Percentiles rank a stretch among this genome's conserved stretches.
These are phyloP conservation scores for Pocillopora damicornis DNA, from an alignment of 64 coral and sea anemone species.

Conservation along the genomic window DNA sequence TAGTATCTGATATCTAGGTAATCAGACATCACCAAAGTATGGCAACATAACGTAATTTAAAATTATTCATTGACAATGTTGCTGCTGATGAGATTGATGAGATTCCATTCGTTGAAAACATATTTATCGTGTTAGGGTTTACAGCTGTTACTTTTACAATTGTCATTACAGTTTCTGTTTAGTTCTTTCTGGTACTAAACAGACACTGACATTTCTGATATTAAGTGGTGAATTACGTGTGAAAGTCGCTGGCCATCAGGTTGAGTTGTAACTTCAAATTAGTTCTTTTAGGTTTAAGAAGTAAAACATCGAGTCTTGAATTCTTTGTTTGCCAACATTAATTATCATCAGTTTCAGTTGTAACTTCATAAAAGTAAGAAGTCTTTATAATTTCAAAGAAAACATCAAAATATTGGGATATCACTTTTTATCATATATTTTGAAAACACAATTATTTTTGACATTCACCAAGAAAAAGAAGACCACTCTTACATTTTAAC, in stretches of 20 bases:
- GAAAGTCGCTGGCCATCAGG: slow-evolving; percentile 4
- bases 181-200: not conserved
- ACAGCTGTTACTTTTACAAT: not conserved
- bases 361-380: slow-evolving; percentile 18
- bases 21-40: slow-evolving; percentile 12
- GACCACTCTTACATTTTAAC: slow-evolving; percentile 1
- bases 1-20: slow-evolving; percentile 19
- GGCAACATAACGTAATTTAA: slow-evolving; percentile 16
- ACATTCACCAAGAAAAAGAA: slow-evolving; percentile 2
- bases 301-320: slow-evolving; percentile 15
- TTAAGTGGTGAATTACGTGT: slow-evolving; percentile 2
- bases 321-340: slow-evolving; percentile 25
- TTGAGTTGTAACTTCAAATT: slow-evolving; percentile 7
- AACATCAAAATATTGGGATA: slow-evolving; percentile 29
- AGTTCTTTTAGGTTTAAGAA: too few species aligned
- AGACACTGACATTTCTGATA: too few species aligned
- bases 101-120: slow-evolving; percentile 2
- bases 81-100: slow-evolving; percentile 15
- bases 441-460: slow-evolving; percentile 1
- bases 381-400: slow-evolving; percentile 27
- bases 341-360: slow-evolving; percentile 33
- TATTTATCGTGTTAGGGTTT: not conserved
- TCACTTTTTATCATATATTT: slow-evolving; percentile 14
- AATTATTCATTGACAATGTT: slow-evolving; percentile 14
- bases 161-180: slow-evolving; percentile 12